Evolutionary conservation across 2,888 invertebrate genomes (phyloP), one percentile per base, ranked within the genome.

Genomic region (Terebella lapidaria): DNA sequence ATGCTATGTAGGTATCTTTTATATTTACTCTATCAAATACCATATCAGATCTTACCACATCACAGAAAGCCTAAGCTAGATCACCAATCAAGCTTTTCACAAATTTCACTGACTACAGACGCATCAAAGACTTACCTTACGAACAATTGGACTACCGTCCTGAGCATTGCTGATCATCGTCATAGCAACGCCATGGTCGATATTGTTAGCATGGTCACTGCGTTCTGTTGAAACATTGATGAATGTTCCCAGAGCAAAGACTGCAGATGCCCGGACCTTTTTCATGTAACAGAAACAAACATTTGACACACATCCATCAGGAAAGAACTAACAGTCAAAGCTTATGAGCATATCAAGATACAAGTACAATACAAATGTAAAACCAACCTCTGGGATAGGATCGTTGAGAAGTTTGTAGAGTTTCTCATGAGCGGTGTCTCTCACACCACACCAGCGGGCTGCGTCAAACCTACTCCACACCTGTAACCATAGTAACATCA

Each of bases 351-450:
- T n/a, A n/a, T n/a, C n/a, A n/a, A n/a, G n/a, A n/a, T n/a, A n/a
- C 42, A 15, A 35, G n/a, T n/a, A 15, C 10, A n/a, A 35, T n/a
- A 35, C 42, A 35, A 24, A 5, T 28, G 4, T 25, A 27, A 53
- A 27, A 15, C 65, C 67, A 63, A 91, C 94, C 85, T 96, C 95
- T 1, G 96, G 92, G 51, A 88, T 86, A 1, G 86, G 84, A 82
- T 95, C 94, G 62, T 84, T 84, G 56, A 96, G 83, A 66, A 94
- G 83, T 54, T 84, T 86, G 75, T 88, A 91, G 15, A 97, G 85
- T 81, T 96, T 95, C 80, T 96, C 96, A 81, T 95, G 94, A n/a
- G 96, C 95, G 70, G 89, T 88, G 80, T 95, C 94, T 15, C 97
- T 84, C 25, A 93, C 95, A 22, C 94, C 97, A 60, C 92, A 92